Evolutionary conservation across 2,797 vertebrate genomes (phyloP).

Genomic region (Ceryle rudis): DNA sequence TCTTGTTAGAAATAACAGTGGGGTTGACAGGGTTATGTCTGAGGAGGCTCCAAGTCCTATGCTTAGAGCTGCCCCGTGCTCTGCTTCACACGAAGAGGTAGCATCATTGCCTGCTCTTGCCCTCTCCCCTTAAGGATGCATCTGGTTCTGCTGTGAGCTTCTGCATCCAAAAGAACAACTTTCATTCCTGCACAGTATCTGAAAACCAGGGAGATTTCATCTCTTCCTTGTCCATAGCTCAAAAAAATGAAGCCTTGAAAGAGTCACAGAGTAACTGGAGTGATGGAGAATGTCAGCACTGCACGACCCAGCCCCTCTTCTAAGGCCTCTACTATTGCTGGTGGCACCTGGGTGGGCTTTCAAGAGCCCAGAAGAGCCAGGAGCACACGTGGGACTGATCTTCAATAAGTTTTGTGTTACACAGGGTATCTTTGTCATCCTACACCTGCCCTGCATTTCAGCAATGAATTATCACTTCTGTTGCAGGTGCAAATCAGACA

Average conservation of each 20-base stretch:
- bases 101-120: not conserved
- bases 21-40: not conserved
- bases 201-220: not conserved
- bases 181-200: not conserved
- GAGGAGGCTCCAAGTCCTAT: not conserved
- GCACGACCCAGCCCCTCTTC: not conserved
- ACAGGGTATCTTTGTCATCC: not conserved
- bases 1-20: not conserved
- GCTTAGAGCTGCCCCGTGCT: not conserved
- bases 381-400: not conserved
- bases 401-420: not conserved
- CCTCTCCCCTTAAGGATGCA: not conserved
- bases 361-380: not conserved
- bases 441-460: not conserved
- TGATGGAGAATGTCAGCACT: not conserved
- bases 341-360: not conserved
- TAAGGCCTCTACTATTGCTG: accelerated
- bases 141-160: not conserved
- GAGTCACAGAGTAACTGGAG: not conserved
- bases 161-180: not conserved
- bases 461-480: not conserved
- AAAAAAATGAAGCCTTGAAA: not conserved
- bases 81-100: not conserved
- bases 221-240: not conserved
- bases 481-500: not conserved